Percentiles rank a stretch among this genome's conserved stretches.
Evolutionary conservation across 1,140 invertebrate genomes (phyloP).

Genomic region (Nasonia giraulti): DNA sequence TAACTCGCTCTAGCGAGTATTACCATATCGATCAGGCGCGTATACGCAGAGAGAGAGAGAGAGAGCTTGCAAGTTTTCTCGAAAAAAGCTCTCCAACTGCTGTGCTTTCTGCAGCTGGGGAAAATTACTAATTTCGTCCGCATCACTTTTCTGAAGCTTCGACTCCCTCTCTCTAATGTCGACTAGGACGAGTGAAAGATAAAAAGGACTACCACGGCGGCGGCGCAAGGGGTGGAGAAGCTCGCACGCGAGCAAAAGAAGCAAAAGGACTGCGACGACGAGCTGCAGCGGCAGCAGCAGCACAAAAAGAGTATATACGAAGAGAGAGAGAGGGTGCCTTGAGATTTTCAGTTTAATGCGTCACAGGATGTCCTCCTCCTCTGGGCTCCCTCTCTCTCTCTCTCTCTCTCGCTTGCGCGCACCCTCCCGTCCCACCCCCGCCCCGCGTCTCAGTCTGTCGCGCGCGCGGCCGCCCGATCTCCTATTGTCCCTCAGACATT

Average conservation of each 20-base stretch:
- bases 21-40: no score
- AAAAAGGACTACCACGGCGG: constrained; percentile 22
- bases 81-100: neutral
- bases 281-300: neutral
- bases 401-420: neutral
- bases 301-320: constrained; percentile 13
- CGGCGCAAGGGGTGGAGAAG: constrained; percentile 36
- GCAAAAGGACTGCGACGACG: constrained; percentile 5
- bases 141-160: neutral
- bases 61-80: neutral
- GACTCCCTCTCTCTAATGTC: constrained; percentile 10
- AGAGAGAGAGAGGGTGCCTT: constrained; percentile 65
- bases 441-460: constrained; percentile 19
- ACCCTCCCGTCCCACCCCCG: constrained; percentile 15
- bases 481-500: constrained; percentile 52
- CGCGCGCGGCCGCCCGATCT: neutral
- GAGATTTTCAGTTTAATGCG: constrained; percentile 72
- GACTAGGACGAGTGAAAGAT: constrained; percentile 51
- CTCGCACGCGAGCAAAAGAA: constrained; percentile 47
- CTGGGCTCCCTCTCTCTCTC: constrained; percentile 38
- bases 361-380: constrained; percentile 69
- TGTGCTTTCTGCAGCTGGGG: neutral
- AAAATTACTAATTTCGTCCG: neutral
- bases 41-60: no score
- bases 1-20: neutral